Conservation (phyloP, 2,113 vertebrate genomes). For the Tonatia bakeri region DNA sequence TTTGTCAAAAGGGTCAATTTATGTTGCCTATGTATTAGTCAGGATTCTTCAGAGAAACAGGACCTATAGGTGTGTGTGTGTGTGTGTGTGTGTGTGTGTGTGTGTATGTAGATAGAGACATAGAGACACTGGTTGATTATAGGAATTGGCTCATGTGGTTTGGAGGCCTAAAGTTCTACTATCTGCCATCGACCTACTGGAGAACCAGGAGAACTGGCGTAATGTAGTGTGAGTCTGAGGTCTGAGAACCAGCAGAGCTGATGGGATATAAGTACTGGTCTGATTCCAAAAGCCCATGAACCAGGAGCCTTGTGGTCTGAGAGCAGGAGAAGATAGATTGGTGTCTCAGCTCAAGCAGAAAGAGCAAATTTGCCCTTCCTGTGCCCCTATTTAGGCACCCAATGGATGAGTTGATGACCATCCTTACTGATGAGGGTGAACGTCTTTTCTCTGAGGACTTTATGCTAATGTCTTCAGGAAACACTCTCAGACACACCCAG, state of each 20-base stretch:
- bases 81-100: too few relatives aligned
- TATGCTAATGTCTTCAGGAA: not conserved
- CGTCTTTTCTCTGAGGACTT: not conserved
- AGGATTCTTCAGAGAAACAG: not conserved
- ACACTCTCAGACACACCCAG: not conserved
- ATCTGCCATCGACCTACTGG: not conserved
- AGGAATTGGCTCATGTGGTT: not conserved
- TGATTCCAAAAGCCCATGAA: not conserved
- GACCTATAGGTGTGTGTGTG: not conserved
- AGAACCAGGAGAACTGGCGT: not conserved
- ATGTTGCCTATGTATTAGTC: not conserved
- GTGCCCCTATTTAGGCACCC: not conserved
- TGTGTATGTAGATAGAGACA: not conserved
- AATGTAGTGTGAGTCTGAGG: not conserved
- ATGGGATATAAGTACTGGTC: not conserved
- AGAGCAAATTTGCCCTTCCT: not conserved
- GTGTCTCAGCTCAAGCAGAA: not conserved
- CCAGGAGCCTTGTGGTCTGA: not conserved
- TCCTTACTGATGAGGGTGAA: not conserved
- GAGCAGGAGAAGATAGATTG: not conserved
- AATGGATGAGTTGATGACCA: not conserved
- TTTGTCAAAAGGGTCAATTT: not conserved
- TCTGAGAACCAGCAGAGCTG: not conserved
- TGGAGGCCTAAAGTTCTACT: not conserved
- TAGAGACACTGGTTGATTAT: not conserved